These are phyloP conservation scores for Myocastor coypus DNA, from an alignment of 2,113 vertebrate genomes.

Conservation along the genomic window DNA sequence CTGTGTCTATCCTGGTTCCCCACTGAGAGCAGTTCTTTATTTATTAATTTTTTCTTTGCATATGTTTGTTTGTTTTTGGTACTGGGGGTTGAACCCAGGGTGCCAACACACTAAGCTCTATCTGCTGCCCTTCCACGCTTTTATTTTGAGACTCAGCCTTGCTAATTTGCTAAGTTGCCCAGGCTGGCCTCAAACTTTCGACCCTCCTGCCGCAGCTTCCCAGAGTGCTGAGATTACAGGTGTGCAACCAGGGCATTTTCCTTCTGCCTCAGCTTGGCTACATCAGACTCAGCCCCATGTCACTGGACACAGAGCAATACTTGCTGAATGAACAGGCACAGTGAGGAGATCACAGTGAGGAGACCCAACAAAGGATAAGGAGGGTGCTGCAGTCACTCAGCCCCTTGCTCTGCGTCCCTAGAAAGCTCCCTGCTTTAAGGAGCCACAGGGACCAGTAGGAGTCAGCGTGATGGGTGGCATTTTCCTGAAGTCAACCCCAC, in stretches of 20 bases:
- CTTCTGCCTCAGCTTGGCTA: background rate
- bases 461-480: background rate
- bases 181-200: background rate
- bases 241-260: background rate
- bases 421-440: background rate
- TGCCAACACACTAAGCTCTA: background rate
- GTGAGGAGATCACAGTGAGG: background rate
- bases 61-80: background rate
- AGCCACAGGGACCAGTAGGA: background rate
- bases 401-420: background rate
- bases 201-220: background rate
- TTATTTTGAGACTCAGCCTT: background rate
- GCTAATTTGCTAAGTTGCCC: background rate
- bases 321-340: background rate
- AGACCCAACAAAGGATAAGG: background rate
- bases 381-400: accelerated
- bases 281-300: background rate
- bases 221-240: background rate
- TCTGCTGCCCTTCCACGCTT: background rate
- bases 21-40: background rate
- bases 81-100: background rate
- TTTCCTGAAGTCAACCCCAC: background rate
- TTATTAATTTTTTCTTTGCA: background rate
- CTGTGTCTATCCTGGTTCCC: background rate
- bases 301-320: accelerated